phyloP scores from a whole-genome alignment of 2,888 invertebrate genomes.

The Blastobasis adustella region DNA sequence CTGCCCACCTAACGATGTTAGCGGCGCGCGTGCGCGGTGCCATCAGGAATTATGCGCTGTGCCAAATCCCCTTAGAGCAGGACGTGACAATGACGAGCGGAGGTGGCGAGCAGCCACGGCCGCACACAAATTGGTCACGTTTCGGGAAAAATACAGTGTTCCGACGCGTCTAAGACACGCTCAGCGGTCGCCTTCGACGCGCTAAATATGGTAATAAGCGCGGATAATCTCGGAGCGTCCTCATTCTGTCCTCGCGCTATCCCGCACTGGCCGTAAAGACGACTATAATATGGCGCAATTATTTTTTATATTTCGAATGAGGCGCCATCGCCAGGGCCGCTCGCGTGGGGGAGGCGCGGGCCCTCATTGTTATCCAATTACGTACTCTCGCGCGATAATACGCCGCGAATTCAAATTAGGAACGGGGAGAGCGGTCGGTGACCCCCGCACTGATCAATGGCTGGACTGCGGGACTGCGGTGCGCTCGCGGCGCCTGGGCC shows the following conservation, averaged over 20 bases:
- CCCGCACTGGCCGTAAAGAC: not conserved
- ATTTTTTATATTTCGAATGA: slow-evolving; percentile 20
- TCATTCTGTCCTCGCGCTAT: not conserved
- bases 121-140: not conserved
- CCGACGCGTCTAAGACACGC: not conserved
- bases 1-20: slow-evolving; percentile 65
- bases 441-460: slow-evolving; percentile 63
- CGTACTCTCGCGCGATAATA: slow-evolving; percentile 68
- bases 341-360: slow-evolving; percentile 54
- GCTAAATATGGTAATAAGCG: not conserved
- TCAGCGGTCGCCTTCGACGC: not conserved
- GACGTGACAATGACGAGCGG: slow-evolving; percentile 33
- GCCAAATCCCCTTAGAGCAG: slow-evolving; percentile 25
- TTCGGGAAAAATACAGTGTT: not conserved
- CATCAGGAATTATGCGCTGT: slow-evolving; percentile 29
- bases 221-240: not conserved
- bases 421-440: slow-evolving; percentile 67
- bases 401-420: slow-evolving; percentile 73
- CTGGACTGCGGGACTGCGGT: slow-evolving; percentile 38
- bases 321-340: slow-evolving; percentile 39
- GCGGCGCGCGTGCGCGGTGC: slow-evolving; percentile 54
- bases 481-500: not conserved
- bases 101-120: not conserved
- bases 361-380: slow-evolving; percentile 74
- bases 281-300: slow-evolving; percentile 18